Percentiles rank a stretch among this genome's conserved stretches.
These are phyloP conservation scores for Mastomys coucha DNA, from an alignment of 2,113 vertebrate species.

Conservation along the genomic window DNA sequence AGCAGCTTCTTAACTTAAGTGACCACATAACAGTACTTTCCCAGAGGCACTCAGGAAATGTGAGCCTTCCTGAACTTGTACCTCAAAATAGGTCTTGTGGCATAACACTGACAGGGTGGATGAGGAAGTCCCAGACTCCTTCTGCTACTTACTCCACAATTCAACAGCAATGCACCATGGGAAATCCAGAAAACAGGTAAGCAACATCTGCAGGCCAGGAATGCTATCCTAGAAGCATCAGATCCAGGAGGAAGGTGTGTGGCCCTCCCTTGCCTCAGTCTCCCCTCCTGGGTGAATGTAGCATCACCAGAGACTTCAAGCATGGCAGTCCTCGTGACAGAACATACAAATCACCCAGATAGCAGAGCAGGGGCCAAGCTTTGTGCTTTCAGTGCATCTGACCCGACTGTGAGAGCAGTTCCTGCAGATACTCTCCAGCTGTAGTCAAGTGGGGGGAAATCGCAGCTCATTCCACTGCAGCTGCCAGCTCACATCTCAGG, in stretches of 20 bases:
- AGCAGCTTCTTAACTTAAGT: not conserved
- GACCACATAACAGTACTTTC: not conserved
- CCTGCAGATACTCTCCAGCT: not conserved
- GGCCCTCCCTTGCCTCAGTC: not conserved
- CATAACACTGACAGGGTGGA: not conserved
- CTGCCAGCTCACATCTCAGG: not conserved
- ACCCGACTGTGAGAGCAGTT: not conserved
- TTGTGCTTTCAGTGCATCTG: not conserved
- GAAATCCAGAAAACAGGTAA: not conserved
- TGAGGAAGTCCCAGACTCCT: not conserved
- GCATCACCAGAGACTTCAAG: not conserved
- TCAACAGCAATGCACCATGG: not conserved
- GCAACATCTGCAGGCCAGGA: not conserved
- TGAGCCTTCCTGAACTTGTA: conserved; percentile 21
- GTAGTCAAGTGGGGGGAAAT: not conserved
- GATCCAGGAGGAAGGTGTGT: not conserved
- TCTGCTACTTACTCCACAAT: not conserved
- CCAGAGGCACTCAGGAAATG: not conserved
- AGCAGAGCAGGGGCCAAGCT: not conserved
- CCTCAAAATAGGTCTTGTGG: not conserved
- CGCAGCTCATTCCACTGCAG: not conserved
- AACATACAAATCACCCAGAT: not conserved
- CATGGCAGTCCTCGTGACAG: not conserved
- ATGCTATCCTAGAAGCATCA: not conserved
- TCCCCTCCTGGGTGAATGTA: not conserved